A percentile compares a stretch with the other conserved stretches of the same genome.
phyloP scores from a whole-genome alignment of 2,797 vertebrate species.

The Paguma larvata region DNA sequence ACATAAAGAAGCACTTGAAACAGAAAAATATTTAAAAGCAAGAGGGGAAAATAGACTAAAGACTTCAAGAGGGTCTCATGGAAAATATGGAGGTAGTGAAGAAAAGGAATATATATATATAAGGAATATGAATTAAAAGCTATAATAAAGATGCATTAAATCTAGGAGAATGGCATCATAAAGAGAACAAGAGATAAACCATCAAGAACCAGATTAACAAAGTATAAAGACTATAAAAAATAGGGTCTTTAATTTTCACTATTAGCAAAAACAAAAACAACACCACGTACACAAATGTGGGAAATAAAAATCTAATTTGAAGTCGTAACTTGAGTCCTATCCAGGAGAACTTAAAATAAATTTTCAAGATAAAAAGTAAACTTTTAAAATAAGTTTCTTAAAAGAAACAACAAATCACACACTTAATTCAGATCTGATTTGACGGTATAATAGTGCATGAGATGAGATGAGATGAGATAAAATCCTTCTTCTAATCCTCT shows the following conservation, averaged over 20 bases:
- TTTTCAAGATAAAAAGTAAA: constrained; percentile 1
- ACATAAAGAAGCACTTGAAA: not conserved
- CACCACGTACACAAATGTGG: not conserved
- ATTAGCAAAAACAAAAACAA: not conserved
- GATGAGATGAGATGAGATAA: not conserved
- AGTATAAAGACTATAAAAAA: not conserved
- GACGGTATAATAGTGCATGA: not conserved
- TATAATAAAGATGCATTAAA: not conserved
- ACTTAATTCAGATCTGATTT: constrained; percentile 50
- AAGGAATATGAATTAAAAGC: not conserved
- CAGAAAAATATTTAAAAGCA: not conserved
- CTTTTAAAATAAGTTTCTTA: constrained; percentile 25
- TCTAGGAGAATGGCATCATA: not conserved
- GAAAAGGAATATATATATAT: not conserved
- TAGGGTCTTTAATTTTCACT: not conserved
- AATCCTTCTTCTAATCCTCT: constrained; percentile 42
- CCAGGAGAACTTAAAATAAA: constrained; percentile 17
- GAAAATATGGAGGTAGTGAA: not conserved
- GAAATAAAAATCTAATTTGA: constrained; percentile 33
- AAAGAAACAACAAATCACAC: constrained; percentile 46
- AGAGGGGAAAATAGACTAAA: constrained; percentile 6
- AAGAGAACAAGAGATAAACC: not conserved
- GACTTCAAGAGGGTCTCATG: constrained; percentile 2
- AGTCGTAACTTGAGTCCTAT: not conserved
- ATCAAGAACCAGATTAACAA: not conserved